Percentiles rank a stretch among this genome's conserved stretches.
These are phyloP conservation scores for Siphamia tubifer DNA, from an alignment of 2,113 vertebrate species.

Conservation along the genomic window DNA sequence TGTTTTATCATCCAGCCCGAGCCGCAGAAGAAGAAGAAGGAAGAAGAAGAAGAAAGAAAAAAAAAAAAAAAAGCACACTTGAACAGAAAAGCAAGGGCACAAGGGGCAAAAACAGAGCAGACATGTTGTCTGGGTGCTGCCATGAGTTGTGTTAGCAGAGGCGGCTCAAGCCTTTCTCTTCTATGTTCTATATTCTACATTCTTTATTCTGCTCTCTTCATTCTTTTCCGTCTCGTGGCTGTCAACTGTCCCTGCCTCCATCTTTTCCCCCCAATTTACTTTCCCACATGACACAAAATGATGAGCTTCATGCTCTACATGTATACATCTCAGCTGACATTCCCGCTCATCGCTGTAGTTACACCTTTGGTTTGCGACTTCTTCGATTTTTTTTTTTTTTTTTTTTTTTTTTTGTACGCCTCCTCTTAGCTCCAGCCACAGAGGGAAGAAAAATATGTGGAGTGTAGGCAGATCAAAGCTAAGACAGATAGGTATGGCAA, in stretches of 20 bases:
- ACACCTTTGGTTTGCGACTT: conserved; percentile 63
- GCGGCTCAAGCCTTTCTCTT: conserved; percentile 9
- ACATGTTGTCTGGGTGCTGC: conserved; percentile 12
- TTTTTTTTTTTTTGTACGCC: too few species aligned
- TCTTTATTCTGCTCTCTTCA: conserved; percentile 2
- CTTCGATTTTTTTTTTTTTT: conserved; percentile 48
- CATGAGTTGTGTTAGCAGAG: conserved; percentile 32
- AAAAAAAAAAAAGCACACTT: neutral
- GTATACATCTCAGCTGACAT: conserved; percentile 69
- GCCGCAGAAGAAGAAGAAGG: conserved; percentile 21
- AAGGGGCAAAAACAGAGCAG: conserved; percentile 19
- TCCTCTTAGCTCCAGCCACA: conserved; percentile 17
- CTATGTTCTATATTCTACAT: too few species aligned
- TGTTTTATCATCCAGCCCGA: conserved; percentile 38
- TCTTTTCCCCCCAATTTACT: conserved; percentile 6
- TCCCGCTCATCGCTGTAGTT: conserved; percentile 75
- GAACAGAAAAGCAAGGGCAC: conserved; percentile 1
- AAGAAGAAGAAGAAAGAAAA: too few species aligned
- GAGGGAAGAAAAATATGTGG: conserved; percentile 5
- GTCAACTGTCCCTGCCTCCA: neutral
- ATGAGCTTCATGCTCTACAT: conserved; percentile 10
- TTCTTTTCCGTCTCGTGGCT: neutral
- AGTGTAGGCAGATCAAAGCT: conserved; percentile 59
- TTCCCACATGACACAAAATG: conserved; percentile 12
- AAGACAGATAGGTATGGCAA: conserved; percentile 37